phyloP scores from a whole-genome alignment of 2,888 invertebrate species.

The Psylliodes chrysocephalus region DNA sequence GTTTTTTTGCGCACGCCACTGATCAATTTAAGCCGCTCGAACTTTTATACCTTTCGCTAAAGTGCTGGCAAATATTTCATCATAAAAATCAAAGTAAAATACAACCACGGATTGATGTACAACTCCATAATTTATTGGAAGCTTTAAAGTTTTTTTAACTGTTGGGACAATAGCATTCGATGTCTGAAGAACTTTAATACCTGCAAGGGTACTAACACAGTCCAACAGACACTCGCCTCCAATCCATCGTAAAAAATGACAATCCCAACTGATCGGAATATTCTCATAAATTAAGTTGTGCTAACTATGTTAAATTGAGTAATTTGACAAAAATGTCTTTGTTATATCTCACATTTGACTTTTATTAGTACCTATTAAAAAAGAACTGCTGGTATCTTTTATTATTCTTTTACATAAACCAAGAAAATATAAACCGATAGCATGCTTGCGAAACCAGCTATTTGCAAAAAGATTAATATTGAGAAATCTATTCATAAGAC shows the following conservation, averaged over 20 bases:
- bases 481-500: no score
- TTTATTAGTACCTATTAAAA: not conserved
- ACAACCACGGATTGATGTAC: constrained; percentile 32
- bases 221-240: constrained; percentile 28
- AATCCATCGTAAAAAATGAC: constrained; percentile 30
- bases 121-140: constrained; percentile 34
- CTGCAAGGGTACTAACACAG: constrained; percentile 35
- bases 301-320: constrained; percentile 14
- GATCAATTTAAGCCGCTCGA: constrained; percentile 17
- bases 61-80: constrained; percentile 36
- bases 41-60: constrained; percentile 35
- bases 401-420: not conserved
- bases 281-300: constrained; percentile 17
- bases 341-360: not conserved
- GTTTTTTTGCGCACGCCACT: constrained; percentile 12
- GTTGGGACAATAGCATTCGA: constrained; percentile 32
- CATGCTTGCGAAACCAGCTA: no score
- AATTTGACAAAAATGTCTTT: constrained; percentile 14
- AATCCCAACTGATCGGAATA: constrained; percentile 17
- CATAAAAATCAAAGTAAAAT: constrained; percentile 37
- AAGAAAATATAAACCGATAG: no score
- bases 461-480: no score
- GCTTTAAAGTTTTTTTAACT: constrained; percentile 25
- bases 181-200: constrained; percentile 35
- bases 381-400: not conserved